Base-by-base conservation (phyloP, 2,888 invertebrate genomes). In the Parnassius glacialis region DNA sequence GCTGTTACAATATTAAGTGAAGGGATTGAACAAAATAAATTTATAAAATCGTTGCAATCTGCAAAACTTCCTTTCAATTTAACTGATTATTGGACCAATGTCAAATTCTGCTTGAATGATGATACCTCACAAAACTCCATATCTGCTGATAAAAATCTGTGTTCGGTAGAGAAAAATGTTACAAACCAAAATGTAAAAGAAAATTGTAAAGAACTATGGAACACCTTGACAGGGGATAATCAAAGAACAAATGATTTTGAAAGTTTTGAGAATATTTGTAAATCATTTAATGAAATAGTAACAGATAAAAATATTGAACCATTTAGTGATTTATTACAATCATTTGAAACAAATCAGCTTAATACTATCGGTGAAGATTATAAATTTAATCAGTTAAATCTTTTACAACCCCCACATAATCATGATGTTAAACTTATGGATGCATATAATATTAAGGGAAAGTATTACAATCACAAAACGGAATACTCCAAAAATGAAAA, bases 1-100 rank as follows among this genome's bases (percentile, higher is more conserved):
- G 95, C 96, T 41, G 93, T 98, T 12, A 95, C 95, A 57, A 93
- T 98, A 62, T 85, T 95, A 10, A 92, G 94, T 70, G 92, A 93
- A 56, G 94, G 94, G 9, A 87, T 92, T 59, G 97, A 97, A 80
- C 70, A 92, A 54, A 68, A 79, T 1, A 86, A 84, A 52, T 94
- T 96, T 70, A 87, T 87, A 71, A 81, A 87, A 57, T 87, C 95
- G 53, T 78, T 96, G 45, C 83, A 90, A 3, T 80, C 85, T n/a
- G 91, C 94, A 58, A 93, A 93, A 51, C 93, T 75, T 51, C 70
- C 76, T 59, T 67, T 83, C 62, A 70, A 78, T 53, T 64, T 90
- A 54, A 72, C 67, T 13, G 57, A 79, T 55, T 75, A 86, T 43
- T 87, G 88, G 88, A 73, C 67, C 68, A 74, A 76, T 65, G 70